Conservation (phyloP, 2,888 invertebrate genomes). For the Automeris io region DNA sequence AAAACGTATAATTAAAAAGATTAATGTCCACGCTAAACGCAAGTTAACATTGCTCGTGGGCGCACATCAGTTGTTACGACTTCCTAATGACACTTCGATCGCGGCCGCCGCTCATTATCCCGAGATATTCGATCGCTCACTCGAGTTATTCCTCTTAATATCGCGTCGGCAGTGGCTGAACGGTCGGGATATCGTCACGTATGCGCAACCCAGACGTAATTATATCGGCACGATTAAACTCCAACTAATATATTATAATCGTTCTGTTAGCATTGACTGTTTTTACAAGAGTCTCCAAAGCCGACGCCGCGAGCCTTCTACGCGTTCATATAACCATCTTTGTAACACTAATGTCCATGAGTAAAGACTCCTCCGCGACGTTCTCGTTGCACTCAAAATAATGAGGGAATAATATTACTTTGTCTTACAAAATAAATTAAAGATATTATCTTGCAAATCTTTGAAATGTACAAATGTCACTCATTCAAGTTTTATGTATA, state of each 20-base stretch:
- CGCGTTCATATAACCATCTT: conserved; percentile 26
- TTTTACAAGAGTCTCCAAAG: conserved; percentile 59
- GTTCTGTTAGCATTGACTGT: conserved; percentile 65
- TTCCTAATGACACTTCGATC: conserved; percentile 77
- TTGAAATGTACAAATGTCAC: no score
- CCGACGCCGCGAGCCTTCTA: conserved; percentile 48
- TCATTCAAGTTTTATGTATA: no score
- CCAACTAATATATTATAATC: conserved; percentile 77
- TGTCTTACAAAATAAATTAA: no score
- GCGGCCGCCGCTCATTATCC: conserved; percentile 69
- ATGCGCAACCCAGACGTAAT: conserved; percentile 64
- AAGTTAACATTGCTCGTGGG: conserved; percentile 63
- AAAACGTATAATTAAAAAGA: conserved; percentile 58
- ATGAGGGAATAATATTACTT: no score
- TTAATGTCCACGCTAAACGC: conserved; percentile 55
- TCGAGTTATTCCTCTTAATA: conserved; percentile 73
- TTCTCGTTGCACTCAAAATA: not conserved
- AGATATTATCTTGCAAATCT: no score
- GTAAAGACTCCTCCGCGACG: not conserved
- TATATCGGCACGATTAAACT: conserved; percentile 74
- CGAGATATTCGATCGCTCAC: conserved; percentile 67
- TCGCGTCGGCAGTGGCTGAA: conserved; percentile 55
- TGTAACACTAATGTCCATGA: not conserved
- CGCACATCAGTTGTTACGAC: conserved; percentile 66
- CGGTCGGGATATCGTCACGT: conserved; percentile 74